These are phyloP conservation scores for Callospermophilus lateralis DNA, from an alignment of 2,113 vertebrate species.

Conservation along the genomic window DNA sequence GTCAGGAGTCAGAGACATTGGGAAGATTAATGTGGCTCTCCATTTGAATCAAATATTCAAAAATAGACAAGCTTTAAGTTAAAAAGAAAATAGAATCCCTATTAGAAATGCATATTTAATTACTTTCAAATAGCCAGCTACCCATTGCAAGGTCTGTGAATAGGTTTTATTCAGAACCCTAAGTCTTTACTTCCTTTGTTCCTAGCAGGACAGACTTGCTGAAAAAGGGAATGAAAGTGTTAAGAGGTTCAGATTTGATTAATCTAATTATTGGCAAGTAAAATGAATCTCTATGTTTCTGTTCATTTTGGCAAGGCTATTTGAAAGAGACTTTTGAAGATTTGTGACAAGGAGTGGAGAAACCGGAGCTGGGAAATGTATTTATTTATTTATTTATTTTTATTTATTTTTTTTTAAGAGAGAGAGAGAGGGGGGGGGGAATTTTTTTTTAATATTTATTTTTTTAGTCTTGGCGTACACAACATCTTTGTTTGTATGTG, in stretches of 20 bases:
- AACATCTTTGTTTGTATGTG: too few species aligned
- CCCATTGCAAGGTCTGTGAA: not conserved
- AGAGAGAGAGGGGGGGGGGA: too few species aligned
- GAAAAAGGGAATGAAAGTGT: not conserved
- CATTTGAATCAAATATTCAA: not conserved
- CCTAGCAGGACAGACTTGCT: not conserved
- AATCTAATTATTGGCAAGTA: not conserved
- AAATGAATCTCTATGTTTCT: not conserved
- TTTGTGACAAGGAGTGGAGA: not conserved
- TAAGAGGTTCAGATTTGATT: not conserved
- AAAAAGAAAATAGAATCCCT: not conserved
- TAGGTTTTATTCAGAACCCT: not conserved
- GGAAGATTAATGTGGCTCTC: not conserved
- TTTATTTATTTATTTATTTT: too few species aligned
- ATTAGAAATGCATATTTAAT: not conserved
- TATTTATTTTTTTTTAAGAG: too few species aligned
- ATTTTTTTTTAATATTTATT: too few species aligned
- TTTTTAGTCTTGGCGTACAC: too few species aligned
- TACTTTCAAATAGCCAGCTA: not conserved
- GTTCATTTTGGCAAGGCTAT: not conserved
- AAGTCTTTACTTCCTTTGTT: not conserved
- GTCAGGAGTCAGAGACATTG: not conserved
- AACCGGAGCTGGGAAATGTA: not conserved
- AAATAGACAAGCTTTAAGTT: not conserved
- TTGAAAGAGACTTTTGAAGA: not conserved